Evolutionary conservation across 2,113 vertebrate genomes (phyloP).

Genomic region (Embiotoca jacksoni): DNA sequence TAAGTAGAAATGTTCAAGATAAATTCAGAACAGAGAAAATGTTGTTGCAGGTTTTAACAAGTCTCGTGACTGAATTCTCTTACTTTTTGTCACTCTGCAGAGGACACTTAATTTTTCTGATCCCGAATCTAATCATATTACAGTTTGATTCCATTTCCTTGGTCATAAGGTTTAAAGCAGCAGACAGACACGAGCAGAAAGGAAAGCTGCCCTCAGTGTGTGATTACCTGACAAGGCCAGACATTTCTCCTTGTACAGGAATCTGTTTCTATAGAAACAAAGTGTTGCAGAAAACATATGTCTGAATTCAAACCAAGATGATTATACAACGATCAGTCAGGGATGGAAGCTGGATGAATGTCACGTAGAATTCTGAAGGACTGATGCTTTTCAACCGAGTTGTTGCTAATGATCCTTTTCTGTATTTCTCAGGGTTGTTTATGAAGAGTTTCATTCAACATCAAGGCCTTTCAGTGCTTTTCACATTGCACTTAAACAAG

Average conservation of each 20-base stretch:
- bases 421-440: constrained; percentile 16
- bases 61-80: no score
- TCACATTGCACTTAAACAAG: constrained; percentile 7
- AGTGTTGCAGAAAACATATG: not conserved
- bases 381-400: not conserved
- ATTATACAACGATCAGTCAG: constrained; percentile 15
- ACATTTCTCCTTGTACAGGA: constrained; percentile 4
- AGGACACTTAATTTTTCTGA: not conserved
- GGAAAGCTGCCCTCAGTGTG: not conserved
- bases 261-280: constrained; percentile 25
- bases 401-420: not conserved
- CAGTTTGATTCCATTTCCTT: not conserved
- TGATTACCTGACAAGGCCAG: constrained; percentile 32
- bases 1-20: no score
- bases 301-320: constrained; percentile 7
- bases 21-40: no score
- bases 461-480: not conserved
- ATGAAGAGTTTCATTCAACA: not conserved
- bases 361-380: constrained; percentile 13
- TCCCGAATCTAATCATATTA: not conserved
- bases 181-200: constrained; percentile 5
- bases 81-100: no score
- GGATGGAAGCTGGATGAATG: not conserved
- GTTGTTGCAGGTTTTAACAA: no score
- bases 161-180: not conserved